Percentiles rank a stretch among this genome's conserved stretches.
These are phyloP conservation scores for Piaya cayana DNA, from an alignment of 2,113 vertebrate genomes.

Conservation along the genomic window DNA sequence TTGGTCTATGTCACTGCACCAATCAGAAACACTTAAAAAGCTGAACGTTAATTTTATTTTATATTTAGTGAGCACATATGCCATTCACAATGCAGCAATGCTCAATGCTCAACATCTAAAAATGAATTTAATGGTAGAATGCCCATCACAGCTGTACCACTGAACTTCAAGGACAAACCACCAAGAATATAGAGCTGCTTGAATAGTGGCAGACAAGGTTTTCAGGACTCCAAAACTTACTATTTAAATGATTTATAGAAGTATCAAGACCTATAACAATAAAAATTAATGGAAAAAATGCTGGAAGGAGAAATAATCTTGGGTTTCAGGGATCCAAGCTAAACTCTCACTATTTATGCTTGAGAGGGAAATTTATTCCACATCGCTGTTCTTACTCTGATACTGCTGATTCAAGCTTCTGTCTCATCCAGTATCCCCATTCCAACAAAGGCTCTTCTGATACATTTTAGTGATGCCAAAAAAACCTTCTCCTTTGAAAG, in stretches of 20 bases:
- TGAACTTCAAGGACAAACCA: neutral
- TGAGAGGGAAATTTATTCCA: neutral
- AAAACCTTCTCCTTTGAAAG: neutral
- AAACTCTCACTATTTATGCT: neutral
- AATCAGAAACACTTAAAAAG: neutral
- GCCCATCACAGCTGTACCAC: neutral
- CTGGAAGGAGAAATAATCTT: neutral
- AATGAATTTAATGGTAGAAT: fast-evolving
- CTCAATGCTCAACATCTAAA: neutral
- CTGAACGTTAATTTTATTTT: neutral
- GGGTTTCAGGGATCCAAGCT: neutral
- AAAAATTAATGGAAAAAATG: neutral
- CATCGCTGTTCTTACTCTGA: neutral
- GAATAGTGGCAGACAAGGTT: fast-evolving
- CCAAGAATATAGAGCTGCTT: neutral
- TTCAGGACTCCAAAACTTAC: neutral
- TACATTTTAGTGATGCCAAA: neutral
- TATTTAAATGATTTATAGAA: neutral
- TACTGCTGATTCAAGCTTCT: neutral
- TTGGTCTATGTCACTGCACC: neutral
- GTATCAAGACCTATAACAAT: neutral
- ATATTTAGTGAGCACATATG: fast-evolving
- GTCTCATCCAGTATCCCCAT: neutral
- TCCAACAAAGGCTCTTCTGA: neutral
- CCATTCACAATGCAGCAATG: no score